Base-by-base conservation (phyloP, 2,797 vertebrate genomes). In the Chloroceryle amazona region DNA sequence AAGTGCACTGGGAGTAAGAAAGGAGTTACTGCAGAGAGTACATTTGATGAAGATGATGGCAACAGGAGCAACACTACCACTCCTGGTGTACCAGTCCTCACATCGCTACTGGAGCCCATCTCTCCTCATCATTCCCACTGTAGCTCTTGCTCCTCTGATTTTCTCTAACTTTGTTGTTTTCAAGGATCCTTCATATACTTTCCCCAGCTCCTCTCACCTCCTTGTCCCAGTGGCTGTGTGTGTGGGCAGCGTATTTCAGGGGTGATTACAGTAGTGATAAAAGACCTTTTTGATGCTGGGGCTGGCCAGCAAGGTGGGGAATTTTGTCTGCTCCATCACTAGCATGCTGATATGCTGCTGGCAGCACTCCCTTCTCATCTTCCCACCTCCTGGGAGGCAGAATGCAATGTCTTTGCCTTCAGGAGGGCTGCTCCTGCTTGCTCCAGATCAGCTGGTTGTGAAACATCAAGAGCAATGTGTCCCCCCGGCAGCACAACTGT, bases 61-160 rank as follows among this genome's bases (percentile, higher is more conserved):
- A 86, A 18, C 13, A 39, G 71, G 54, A 84, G 57, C 26, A 35
- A 20, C 0, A 0, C 39, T 62, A 39, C 42, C 58, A 1, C 9
- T 67, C 29, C 11, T 41, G 37, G 1, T 31, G 46, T 58, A 57
- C 58, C 41, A 4, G 35, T n/a, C 39, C 20, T 55, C 16, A 10
- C 1, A 1, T 5, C 47, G 46, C 68, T 0, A 0, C 68, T 41
- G 55, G 54, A 85, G 37, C 21, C 42, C 42, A 17, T 5, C 16
- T 25, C 37, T 62, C 17, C 42, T 71, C 18, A 4, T 28, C 8
- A 0, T 57, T 63, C 7, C 28, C 19, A 17, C 25, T 4, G 5
- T 10, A 62, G 63, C 3, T 31, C 44, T 65, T 16, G 1, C 47
- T 70, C 15, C 44, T 60, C 35, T 46, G 51, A 17, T 81, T 65